Evolutionary conservation across 2,797 vertebrate species (phyloP).

Genomic region (Schizopygopsis pylzovi): DNA sequence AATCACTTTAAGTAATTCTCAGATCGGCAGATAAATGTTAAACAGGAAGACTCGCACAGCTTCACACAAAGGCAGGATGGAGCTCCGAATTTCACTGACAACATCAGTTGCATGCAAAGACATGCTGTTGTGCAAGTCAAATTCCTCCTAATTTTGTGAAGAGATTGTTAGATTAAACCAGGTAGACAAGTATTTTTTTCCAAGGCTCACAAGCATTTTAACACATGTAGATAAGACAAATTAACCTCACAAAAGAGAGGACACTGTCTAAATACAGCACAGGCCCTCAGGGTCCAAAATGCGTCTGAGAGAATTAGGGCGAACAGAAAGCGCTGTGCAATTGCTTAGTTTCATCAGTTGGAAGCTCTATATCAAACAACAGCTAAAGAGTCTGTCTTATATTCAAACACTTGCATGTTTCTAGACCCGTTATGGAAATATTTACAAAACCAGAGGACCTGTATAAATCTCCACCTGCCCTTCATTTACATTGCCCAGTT

Average conservation of each 20-base stretch:
- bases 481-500: slow-evolving; percentile 16
- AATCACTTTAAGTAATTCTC: slow-evolving; percentile 67
- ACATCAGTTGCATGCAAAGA: slow-evolving; percentile 54
- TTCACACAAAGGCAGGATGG: slow-evolving; percentile 79
- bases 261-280: slow-evolving; percentile 29
- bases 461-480: slow-evolving; percentile 30
- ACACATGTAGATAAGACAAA: slow-evolving; percentile 11
- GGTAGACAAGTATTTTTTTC: background rate
- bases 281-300: background rate
- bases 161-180: background rate
- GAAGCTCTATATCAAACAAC: slow-evolving; percentile 19
- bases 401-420: slow-evolving; percentile 30
- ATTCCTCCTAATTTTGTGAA: background rate
- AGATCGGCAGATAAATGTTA: slow-evolving; percentile 35
- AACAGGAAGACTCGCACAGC: slow-evolving; percentile 63
- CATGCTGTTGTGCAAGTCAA: background rate
- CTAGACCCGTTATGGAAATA: slow-evolving; percentile 56
- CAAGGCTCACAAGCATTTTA: background rate
- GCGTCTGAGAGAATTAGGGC: background rate
- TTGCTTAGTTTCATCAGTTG: slow-evolving; percentile 23
- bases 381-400: slow-evolving; percentile 26
- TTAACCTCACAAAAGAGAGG: slow-evolving; percentile 31
- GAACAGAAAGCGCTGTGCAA: background rate
- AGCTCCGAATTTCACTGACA: slow-evolving; percentile 71
- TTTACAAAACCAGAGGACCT: slow-evolving; percentile 45